Evolutionary conservation across 2,888 invertebrate genomes (phyloP), one percentile per base, ranked within the genome.

Genomic region (Mimumesa dahlbomi): DNA sequence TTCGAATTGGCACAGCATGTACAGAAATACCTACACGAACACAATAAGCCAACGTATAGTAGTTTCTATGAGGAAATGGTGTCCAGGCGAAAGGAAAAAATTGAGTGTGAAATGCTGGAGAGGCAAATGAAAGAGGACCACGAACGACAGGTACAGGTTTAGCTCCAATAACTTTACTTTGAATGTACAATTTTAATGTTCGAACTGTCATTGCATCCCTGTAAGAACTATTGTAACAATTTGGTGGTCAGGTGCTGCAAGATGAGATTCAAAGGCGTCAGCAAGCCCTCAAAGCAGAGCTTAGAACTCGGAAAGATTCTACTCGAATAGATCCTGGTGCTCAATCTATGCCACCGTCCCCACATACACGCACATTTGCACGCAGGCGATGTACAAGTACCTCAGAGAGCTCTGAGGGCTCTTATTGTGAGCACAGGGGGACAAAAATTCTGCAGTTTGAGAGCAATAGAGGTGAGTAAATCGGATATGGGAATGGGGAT

Each of bases 1-100:
- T 95, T 93, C 84, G 94, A 97, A 82, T 88, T 98, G 45, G 94
- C 95, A 1, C 94, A 95, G 82, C 92, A 94, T 85, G 94, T 95
- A 0, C 93, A 95, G 92, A 93, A 93, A 85, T 97, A 95, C 86
- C 91, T 98, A 0, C 93, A 95, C 72, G 90, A 93, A 18, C 93
- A 96, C 89, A 96, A 97, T 86, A 95, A 94, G 85, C 96, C 96
- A 0, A 93, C 93, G 0, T 91, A 92, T 52, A 92, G 94, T 64
- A 97, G 97, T 6, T 97, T 95, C 88, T 97, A 97, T 82, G 97
- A 98, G 70, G 95, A 97, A 90, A 98, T 98, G 97, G 88, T 96
- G 7, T 92, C 92, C 50, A 92, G 94, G 54, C 93, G 94, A 70
- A 92, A 93, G 77, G 93, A 94, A 84, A 91, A 92, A 75, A 93